These are phyloP conservation scores for Oryzias woworae DNA, from an alignment of 2,113 vertebrate genomes.

Conservation along the genomic window DNA sequence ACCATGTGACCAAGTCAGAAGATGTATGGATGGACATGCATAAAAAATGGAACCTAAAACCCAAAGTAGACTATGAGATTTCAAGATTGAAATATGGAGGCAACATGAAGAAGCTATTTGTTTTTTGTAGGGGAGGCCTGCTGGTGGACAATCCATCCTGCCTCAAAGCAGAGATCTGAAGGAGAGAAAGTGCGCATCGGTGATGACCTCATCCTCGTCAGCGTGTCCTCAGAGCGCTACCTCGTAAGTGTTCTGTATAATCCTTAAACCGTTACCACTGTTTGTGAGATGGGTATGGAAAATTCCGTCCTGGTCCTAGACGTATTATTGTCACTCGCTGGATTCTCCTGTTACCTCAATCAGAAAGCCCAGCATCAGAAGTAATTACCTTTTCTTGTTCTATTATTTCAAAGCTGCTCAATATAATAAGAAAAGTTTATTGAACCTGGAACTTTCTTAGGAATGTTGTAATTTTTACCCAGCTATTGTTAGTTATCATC, in stretches of 20 bases:
- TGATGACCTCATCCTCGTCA: slow-evolving; percentile 97
- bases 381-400: slow-evolving; percentile 10
- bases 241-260: slow-evolving; percentile 76
- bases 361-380: slow-evolving; percentile 23
- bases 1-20: no score
- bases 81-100: neutral
- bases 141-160: slow-evolving; percentile 99
- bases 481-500: no score
- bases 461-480: slow-evolving; percentile 21
- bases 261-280: slow-evolving; percentile 1
- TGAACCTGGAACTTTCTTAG: slow-evolving; percentile 9
- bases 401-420: slow-evolving; percentile 2
- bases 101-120: neutral
- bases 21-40: no score
- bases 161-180: slow-evolving; percentile 97
- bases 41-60: no score
- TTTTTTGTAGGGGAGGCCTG: slow-evolving; percentile 88
- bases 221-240: slow-evolving; percentile 96
- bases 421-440: slow-evolving; percentile 17
- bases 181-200: slow-evolving; percentile 98
- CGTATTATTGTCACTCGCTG: slow-evolving; percentile 6
- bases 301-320: slow-evolving; percentile 1
- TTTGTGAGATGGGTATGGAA: neutral
- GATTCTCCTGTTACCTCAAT: slow-evolving; percentile 13
- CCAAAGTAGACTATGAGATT: no score